Evolutionary conservation across 2,113 vertebrate genomes (phyloP), one percentile per base, ranked within the genome.

Genomic region (Oenanthe oenanthe): DNA sequence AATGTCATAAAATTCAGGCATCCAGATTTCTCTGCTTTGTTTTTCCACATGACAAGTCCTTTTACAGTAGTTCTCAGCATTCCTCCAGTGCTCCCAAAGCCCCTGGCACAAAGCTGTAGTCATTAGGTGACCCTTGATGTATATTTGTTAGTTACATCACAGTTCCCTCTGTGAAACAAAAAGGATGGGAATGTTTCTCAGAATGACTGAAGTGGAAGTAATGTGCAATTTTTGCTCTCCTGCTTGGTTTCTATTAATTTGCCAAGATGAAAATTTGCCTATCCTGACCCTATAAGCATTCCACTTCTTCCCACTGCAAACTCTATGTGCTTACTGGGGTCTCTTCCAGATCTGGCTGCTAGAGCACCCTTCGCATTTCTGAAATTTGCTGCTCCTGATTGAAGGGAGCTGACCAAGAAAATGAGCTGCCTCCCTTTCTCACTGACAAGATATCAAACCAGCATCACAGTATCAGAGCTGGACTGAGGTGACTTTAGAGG

Each of bases 21-120:
- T 40, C 24, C 40, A 66, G 45, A 38, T 84, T 63, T 60, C 61
- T 70, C 50, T 75, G 43, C 40, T 86, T 87, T 77, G 62, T 61
- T 88, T 92, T 91, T 58, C 38, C 31, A 60, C 58, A 11, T 28
- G 56, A 47, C 73, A 90, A 83, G 15, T 43, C 48, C 36, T 80
- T 74, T 88, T 68, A 70, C 10, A 56, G 72, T 7, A 58, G 31
- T 54, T 91, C 77, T 72, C 68, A 72, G 66, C 67, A 90, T 58
- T 68, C 48, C 28, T 77, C 26, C 87, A 43, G 29, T 42, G 54
- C 29, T 93, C 60, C 48, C 62, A 67, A 2, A 56, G 82, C 61
- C 60, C n/a, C 43, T 31, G 31, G 63, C 86, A 96, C 66, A 93
- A 87, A 89, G 61, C 40, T 90, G 29, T 32, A 66, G 48, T 72